phyloP scores from a whole-genome alignment of 2,888 invertebrate species.

The Mesoligia furuncula region DNA sequence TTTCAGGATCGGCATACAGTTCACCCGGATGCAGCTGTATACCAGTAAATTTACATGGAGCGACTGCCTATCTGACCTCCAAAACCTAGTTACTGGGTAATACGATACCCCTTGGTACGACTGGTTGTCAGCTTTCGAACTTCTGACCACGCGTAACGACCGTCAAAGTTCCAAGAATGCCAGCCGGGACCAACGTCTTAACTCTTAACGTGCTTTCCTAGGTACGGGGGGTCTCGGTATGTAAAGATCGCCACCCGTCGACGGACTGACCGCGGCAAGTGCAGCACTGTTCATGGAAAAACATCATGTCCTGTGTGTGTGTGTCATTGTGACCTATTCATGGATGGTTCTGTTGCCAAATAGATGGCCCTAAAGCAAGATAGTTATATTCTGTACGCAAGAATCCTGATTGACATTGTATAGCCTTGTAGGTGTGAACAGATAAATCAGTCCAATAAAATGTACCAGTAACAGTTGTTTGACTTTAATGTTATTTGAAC shows the following conservation, averaged over 20 bases:
- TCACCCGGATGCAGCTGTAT: background rate
- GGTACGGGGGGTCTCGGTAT: background rate
- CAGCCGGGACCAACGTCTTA: background rate
- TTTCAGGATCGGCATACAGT: background rate
- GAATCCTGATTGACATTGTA: slow-evolving; percentile 2
- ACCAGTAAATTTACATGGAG: background rate
- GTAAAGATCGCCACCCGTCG: too few species aligned
- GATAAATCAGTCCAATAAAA: slow-evolving; percentile 17
- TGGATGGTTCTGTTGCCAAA: background rate
- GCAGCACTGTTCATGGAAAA: too few species aligned
- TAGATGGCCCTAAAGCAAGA: background rate
- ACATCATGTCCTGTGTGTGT: too few species aligned
- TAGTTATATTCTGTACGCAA: background rate
- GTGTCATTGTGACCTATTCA: too few species aligned
- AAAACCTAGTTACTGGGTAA: background rate
- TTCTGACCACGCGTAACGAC: too few species aligned
- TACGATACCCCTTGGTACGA: background rate
- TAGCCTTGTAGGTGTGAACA: slow-evolving; percentile 9
- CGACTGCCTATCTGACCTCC: background rate
- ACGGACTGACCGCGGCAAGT: background rate
- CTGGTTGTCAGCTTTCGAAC: background rate
- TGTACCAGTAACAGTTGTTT: slow-evolving; percentile 45
- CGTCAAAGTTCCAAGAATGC: background rate
- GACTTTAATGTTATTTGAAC: slow-evolving; percentile 58
- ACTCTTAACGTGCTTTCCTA: background rate